Evolutionary conservation across 2,113 vertebrate genomes (phyloP).

Genomic region (Cyprinodon tularosa): DNA sequence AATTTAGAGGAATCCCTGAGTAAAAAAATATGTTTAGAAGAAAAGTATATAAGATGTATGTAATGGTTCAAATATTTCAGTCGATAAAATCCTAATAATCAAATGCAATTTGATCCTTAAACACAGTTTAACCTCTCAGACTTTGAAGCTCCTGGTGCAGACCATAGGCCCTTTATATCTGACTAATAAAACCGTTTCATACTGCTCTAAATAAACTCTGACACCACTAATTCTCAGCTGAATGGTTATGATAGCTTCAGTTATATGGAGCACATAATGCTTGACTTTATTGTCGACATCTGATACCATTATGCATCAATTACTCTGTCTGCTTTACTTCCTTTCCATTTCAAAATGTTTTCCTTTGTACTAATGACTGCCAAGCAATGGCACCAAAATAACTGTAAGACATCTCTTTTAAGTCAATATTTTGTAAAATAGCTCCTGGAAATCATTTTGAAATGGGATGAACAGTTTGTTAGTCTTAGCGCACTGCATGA

Average conservation of each 20-base stretch:
- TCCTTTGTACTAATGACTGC: conserved; percentile 23
- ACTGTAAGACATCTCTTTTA: conserved; percentile 5
- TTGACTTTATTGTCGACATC: conserved; percentile 21
- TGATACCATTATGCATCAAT: conserved; percentile 38
- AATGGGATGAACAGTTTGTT: neutral
- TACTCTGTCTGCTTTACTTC: conserved; percentile 33
- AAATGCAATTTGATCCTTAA: neutral
- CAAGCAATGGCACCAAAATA: conserved; percentile 7
- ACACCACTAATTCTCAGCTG: neutral
- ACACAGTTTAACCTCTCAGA: neutral
- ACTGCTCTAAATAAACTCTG: conserved; percentile 2
- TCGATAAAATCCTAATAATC: neutral
- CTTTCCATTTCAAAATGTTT: conserved; percentile 29
- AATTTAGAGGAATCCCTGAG: no score
- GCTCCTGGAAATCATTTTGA: conserved; percentile 4
- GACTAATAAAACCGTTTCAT: conserved; percentile 13
- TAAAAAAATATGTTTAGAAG: no score
- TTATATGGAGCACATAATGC: conserved; percentile 18
- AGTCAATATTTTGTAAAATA: conserved; percentile 7
- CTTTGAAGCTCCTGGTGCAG: neutral
- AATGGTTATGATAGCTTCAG: conserved; percentile 7
- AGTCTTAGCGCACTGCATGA: neutral
- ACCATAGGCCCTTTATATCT: neutral
- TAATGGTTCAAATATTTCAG: neutral
- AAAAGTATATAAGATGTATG: neutral